Conservation (phyloP, 2,113 vertebrate genomes). For the Raja brachyura region DNA sequence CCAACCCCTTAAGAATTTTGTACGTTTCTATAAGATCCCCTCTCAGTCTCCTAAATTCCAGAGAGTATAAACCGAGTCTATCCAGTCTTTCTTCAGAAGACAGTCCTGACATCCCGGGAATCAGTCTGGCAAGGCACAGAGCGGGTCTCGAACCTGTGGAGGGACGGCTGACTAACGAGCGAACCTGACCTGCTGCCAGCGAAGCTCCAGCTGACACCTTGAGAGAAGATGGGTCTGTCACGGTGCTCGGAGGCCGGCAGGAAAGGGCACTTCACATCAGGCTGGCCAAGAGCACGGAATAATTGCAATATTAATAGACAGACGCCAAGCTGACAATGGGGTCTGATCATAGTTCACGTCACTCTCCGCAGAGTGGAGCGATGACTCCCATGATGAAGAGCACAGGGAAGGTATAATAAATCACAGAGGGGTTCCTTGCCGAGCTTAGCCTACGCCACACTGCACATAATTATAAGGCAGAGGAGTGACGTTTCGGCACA, state of each 20-base stretch:
- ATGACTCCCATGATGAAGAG: slow-evolving; percentile 11
- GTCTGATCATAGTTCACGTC: slow-evolving; percentile 25
- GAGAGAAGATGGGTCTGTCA: not conserved
- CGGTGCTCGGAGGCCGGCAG: not conserved
- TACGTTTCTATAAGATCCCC: too few species aligned
- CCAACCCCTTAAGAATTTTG: too few species aligned
- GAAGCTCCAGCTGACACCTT: not conserved
- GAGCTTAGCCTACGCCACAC: not conserved
- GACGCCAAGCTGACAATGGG: slow-evolving; percentile 18
- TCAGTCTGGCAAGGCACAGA: not conserved
- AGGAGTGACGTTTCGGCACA: not conserved
- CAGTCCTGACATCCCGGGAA: too few species aligned
- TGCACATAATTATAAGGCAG: slow-evolving; percentile 5
- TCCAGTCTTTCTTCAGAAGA: too few species aligned
- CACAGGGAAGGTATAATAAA: not conserved
- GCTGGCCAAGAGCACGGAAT: not conserved
- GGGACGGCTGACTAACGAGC: too few species aligned
- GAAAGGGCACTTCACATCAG: not conserved
- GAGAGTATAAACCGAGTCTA: too few species aligned
- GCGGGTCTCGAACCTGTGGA: not conserved
- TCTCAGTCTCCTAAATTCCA: too few species aligned
- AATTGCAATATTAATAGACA: slow-evolving; percentile 36
- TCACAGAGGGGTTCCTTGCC: slow-evolving; percentile 24
- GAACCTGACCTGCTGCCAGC: not conserved
- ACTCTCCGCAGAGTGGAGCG: not conserved